Evolutionary conservation across 2,797 vertebrate genomes (phyloP), one percentile per base, ranked within the genome.

Genomic region (Balearica regulorum): DNA sequence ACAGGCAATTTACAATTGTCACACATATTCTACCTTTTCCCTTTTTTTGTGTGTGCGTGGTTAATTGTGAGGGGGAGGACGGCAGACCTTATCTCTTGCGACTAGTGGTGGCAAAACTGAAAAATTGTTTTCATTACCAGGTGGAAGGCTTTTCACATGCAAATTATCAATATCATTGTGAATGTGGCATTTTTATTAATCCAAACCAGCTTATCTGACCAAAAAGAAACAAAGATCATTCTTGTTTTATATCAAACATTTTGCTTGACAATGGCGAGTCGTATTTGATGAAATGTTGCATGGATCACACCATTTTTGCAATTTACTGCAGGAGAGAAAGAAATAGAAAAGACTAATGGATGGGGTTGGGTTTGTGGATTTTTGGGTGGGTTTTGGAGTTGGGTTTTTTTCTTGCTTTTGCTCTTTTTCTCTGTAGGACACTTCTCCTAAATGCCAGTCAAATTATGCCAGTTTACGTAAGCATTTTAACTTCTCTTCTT

Each of bases 121-220:
- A 61, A 93, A 96, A 97, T 66, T 89, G 81, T 89, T 97, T 96
- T 96, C 94, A 84, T 97, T 95, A 89, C 83, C 90, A 85, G 79
- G 80, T 81, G 71, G 96, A 97, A 95, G 77, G 92, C 85, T 96
- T 97, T 97, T 97, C 87, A 95, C 73, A 95, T 95, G 95, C 75
- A 90, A 96, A 95, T 97, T 82, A 83, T 97, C 81, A 81, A 95
- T 97, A 97, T 84, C 85, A 92, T 93, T 92, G 95, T 97, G 78
- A 77, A 85, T 82, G 76, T 95, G 92, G 94, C 91, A 75, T 89
- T 97, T 94, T 97, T 92, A 96, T 93, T 95, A 91, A 96, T 96
- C 77, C 93, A 68, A 78, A 93, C 82, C 54, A 83, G 70, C 83
- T 86, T 65, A 73, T 83, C 87, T 41, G 20, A 85, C 90, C 87